Evolutionary conservation across 2,888 invertebrate species (phyloP).

Genomic region (Campoletis raptor): DNA sequence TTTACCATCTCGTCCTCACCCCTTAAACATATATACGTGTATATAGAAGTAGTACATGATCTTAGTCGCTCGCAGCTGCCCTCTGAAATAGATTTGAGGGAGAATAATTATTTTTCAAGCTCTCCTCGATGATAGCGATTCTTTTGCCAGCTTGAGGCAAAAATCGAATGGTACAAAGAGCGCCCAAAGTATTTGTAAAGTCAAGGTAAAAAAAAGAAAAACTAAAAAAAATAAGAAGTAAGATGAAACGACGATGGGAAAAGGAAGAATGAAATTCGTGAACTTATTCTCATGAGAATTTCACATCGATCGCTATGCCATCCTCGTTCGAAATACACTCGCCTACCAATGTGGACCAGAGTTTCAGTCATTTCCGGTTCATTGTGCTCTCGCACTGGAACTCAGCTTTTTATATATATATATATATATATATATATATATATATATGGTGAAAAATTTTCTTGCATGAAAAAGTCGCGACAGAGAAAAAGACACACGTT

Average conservation of each 20-base stretch:
- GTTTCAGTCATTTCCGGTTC: conserved; percentile 70
- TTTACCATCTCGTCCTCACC: background rate
- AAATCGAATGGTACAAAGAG: conserved; percentile 24
- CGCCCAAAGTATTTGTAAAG: conserved; percentile 56
- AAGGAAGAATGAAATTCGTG: conserved; percentile 42
- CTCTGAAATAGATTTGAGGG: conserved; percentile 54
- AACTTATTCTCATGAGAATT: conserved; percentile 70
- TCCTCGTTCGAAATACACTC: conserved; percentile 28
- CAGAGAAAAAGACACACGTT: conserved; percentile 16
- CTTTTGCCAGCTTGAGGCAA: conserved; percentile 20
- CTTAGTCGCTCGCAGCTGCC: background rate
- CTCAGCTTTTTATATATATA: background rate
- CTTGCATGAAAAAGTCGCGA: conserved; percentile 27
- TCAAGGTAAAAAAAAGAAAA: conserved; percentile 24
- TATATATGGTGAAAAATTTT: conserved; percentile 29
- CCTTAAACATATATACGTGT: background rate
- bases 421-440: too few species aligned
- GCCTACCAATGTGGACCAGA: conserved; percentile 52
- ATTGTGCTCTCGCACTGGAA: conserved; percentile 59
- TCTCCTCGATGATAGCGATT: conserved; percentile 26
- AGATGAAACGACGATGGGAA: conserved; percentile 11
- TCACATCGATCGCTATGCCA: conserved; percentile 63
- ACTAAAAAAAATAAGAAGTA: conserved; percentile 15
- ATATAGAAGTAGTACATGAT: background rate
- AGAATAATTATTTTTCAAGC: conserved; percentile 64